Evolutionary conservation across 2,888 invertebrate genomes (phyloP).

Genomic region (Trichopoda pennipes): DNA sequence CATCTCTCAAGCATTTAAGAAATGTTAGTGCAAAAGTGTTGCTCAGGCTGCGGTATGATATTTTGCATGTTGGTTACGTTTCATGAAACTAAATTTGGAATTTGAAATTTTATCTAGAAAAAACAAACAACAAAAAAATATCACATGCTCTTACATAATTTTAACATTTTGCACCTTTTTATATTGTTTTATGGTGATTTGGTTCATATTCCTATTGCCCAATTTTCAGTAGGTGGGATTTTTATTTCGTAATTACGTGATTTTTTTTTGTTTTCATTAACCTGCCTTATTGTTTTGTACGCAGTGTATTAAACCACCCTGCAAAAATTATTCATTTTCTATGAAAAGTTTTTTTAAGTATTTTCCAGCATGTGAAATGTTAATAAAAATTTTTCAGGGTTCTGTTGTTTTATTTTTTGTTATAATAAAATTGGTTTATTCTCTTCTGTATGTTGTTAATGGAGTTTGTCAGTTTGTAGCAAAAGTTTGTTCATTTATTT

Average conservation of each 20-base stretch:
- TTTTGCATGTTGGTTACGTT: neutral
- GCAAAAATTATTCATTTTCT: neutral
- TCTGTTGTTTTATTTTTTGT: slow-evolving; percentile 31
- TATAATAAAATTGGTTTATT: neutral
- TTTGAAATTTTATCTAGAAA: slow-evolving; percentile 56
- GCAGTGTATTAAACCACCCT: neutral
- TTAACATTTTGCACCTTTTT: slow-evolving; percentile 49
- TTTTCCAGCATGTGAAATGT: slow-evolving; percentile 62
- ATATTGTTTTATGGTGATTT: slow-evolving; percentile 20
- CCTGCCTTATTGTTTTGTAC: slow-evolving; percentile 2
- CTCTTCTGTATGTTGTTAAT: slow-evolving; percentile 2
- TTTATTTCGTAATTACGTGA: slow-evolving; percentile 24
- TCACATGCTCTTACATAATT: slow-evolving; percentile 6
- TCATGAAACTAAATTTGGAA: slow-evolving; percentile 48
- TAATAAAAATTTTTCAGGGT: slow-evolving; percentile 55
- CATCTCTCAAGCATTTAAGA: neutral
- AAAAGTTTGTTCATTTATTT: slow-evolving; percentile 66
- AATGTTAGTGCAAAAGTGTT: neutral
- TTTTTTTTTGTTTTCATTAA: neutral
- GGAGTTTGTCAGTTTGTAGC: slow-evolving; percentile 1
- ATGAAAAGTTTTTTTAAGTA: slow-evolving; percentile 48
- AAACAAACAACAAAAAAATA: slow-evolving; percentile 1
- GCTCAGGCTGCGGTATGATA: neutral
- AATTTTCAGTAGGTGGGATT: slow-evolving; percentile 40
- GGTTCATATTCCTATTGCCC: slow-evolving; percentile 16